phyloP scores from a whole-genome alignment of 2,888 invertebrate species.

The Thymelicus lineola region DNA sequence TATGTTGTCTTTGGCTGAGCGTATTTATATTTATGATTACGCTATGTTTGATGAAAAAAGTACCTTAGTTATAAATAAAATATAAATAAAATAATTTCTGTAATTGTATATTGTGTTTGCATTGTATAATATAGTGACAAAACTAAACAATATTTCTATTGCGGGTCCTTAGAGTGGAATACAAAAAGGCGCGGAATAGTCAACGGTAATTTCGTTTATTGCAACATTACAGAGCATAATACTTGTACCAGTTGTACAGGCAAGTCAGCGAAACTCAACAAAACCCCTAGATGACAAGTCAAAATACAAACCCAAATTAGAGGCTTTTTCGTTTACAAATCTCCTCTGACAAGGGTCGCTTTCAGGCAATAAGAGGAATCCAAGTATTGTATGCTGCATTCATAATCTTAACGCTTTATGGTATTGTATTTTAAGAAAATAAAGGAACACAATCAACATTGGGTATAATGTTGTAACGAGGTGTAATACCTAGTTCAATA shows the following conservation, averaged over 20 bases:
- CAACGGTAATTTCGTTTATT: background rate
- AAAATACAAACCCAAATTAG: conserved; percentile 74
- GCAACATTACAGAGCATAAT: conserved; percentile 4
- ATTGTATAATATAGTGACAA: background rate
- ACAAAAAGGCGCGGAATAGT: background rate
- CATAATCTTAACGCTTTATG: conserved; percentile 52
- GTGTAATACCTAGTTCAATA: no score
- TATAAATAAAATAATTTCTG: no score
- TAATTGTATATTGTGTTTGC: no score
- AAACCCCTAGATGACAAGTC: conserved; percentile 66
- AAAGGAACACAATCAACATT: conserved; percentile 7
- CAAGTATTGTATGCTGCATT: conserved; percentile 50
- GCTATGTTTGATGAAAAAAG: no score
- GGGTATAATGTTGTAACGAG: background rate
- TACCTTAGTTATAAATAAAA: no score
- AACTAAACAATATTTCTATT: background rate
- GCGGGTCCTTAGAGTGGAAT: background rate
- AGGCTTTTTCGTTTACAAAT: conserved; percentile 74
- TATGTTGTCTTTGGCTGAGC: no score
- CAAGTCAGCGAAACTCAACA: conserved; percentile 44
- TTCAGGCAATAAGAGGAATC: conserved; percentile 59
- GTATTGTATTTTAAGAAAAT: conserved; percentile 53
- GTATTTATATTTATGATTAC: no score
- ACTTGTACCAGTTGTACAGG: background rate
- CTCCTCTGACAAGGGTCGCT: conserved; percentile 75